phyloP scores from a whole-genome alignment of 2,888 invertebrate species.

The Microctonus brassicae region DNA sequence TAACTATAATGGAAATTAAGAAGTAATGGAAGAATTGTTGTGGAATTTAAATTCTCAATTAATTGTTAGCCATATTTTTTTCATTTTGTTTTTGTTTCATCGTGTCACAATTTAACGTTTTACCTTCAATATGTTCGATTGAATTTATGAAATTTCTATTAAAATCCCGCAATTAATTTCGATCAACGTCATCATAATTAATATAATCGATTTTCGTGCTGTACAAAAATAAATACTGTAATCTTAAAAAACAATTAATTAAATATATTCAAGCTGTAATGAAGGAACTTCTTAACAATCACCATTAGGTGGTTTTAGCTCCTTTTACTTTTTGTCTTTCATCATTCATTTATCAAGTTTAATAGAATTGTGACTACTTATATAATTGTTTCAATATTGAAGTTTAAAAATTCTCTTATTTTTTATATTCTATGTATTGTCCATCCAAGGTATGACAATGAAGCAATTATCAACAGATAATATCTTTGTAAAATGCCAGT shows the following conservation, averaged over 20 bases:
- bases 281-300: not conserved
- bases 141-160: not conserved
- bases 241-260: slow-evolving; percentile 54
- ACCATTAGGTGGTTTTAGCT: slow-evolving; percentile 7
- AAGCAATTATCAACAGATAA: not conserved
- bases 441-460: not conserved
- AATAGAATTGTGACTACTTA: slow-evolving; percentile 22
- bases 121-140: too few relatives aligned
- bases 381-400: not conserved
- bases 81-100: too few relatives aligned
- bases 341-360: slow-evolving; percentile 31
- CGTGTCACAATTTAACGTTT: not conserved
- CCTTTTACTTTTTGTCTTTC: slow-evolving; percentile 31
- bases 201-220: slow-evolving; percentile 53
- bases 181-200: not conserved
- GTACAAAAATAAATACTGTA: slow-evolving; percentile 68
- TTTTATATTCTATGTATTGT: not conserved
- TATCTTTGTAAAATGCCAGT: slow-evolving; percentile 12
- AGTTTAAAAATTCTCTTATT: not conserved
- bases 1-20: not conserved
- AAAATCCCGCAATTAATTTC: not conserved
- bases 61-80: not conserved
- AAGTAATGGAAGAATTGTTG: not conserved
- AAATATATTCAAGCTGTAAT: slow-evolving; percentile 58
- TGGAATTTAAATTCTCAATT: not conserved